These are phyloP conservation scores for Bactericera cockerelli DNA, from an alignment of 1,140 invertebrate genomes.

Conservation along the genomic window DNA sequence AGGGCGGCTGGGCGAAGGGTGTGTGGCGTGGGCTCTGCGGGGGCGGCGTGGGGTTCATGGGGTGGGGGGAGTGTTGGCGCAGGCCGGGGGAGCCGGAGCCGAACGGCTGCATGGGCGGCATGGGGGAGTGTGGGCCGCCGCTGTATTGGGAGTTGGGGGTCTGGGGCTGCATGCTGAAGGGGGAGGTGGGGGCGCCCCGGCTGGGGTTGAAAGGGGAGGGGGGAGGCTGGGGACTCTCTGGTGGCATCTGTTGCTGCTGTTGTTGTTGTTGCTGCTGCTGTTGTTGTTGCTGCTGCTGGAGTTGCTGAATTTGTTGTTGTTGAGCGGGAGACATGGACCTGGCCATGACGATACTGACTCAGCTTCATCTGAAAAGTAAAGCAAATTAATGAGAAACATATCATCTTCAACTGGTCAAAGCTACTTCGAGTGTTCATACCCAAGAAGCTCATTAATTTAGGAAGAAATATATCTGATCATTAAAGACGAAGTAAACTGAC, in stretches of 20 bases:
- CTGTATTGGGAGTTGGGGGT: constrained; percentile 30
- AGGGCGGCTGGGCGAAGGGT: constrained; percentile 39
- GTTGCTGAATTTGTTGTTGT: constrained; percentile 11
- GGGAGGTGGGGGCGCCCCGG: constrained; percentile 11
- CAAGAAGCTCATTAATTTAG: too few relatives aligned
- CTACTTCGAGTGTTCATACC: too few relatives aligned
- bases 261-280: constrained; percentile 13
- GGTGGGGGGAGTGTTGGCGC: constrained; percentile 36
- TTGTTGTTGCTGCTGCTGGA: constrained; percentile 29
- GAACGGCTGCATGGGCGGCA: constrained; percentile 23
- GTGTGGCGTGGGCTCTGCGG: constrained; percentile 25
- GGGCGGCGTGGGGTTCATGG: constrained; percentile 30
- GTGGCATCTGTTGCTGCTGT: constrained; percentile 30
- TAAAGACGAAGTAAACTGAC: too few relatives aligned
- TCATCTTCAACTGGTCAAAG: not conserved
- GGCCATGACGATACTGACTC: not conserved
- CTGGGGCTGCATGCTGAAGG: constrained; percentile 9
- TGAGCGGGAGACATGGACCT: constrained; percentile 8
- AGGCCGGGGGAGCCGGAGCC: constrained; percentile 35
- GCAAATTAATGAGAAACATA: not conserved
- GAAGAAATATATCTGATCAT: too few relatives aligned
- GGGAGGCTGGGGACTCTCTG: constrained; percentile 28
- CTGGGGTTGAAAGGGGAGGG: constrained; percentile 10
- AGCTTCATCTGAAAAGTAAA: not conserved
- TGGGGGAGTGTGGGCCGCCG: constrained; percentile 27